A percentile compares a stretch with the other conserved stretches of the same genome.
Conservation (phyloP, 2,888 invertebrate genomes). For the Lepeophtheirus nordmannii region DNA sequence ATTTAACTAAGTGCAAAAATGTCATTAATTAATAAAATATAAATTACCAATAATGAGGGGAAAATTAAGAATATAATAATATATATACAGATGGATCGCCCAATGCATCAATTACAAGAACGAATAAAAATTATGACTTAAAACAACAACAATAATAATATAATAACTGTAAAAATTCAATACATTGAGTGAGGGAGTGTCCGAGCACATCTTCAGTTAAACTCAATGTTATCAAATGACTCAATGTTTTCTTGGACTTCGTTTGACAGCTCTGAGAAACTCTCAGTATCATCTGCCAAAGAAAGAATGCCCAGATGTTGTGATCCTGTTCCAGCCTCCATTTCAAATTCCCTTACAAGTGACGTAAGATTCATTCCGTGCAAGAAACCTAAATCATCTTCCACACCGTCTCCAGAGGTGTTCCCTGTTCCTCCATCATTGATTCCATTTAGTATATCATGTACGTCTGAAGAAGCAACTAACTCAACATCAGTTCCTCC, state of each 20-base stretch:
- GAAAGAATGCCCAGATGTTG: slow-evolving; percentile 15
- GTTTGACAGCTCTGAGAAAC: not conserved
- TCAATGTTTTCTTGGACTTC: slow-evolving; percentile 1
- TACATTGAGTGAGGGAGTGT: not conserved
- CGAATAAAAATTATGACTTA: too few relatives aligned
- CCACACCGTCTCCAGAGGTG: not conserved
- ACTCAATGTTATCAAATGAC: slow-evolving; percentile 1
- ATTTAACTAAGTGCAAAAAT: too few relatives aligned
- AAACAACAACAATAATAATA: not conserved
- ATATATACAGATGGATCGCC: too few relatives aligned
- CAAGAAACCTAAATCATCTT: slow-evolving; percentile 20
- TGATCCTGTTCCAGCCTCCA: slow-evolving; percentile 17
- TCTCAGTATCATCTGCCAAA: slow-evolving; percentile 16
- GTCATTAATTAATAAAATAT: too few relatives aligned
- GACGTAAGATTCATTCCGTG: slow-evolving; percentile 19
- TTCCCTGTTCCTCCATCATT: not conserved
- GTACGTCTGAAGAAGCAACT: not conserved
- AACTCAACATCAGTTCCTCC: not conserved
- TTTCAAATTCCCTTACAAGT: slow-evolving; percentile 22
- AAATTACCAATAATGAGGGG: too few relatives aligned
- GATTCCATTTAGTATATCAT: slow-evolving; percentile 13
- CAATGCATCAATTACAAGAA: too few relatives aligned
- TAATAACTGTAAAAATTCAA: not conserved
- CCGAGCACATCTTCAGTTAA: not conserved
- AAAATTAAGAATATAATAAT: too few relatives aligned